phyloP scores from a whole-genome alignment of 35 echinoderm and acorn worm species.

The Eucidaris tribuloides region DNA sequence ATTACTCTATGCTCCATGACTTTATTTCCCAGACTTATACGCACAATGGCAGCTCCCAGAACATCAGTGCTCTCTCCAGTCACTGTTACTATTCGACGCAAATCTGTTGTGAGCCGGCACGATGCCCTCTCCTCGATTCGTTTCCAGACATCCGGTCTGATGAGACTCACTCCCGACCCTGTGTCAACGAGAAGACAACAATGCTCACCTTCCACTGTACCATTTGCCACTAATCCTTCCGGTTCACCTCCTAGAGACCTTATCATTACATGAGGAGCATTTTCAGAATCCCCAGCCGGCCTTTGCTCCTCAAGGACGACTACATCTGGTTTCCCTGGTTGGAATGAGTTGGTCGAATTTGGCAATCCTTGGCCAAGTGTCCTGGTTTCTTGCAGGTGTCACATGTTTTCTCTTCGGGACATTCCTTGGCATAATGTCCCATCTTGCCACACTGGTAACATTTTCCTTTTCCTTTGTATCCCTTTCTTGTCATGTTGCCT shows the following conservation, averaged over 20 bases:
- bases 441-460: no score
- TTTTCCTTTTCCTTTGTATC: no score
- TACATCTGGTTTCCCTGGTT: background rate
- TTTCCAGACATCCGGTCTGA: background rate
- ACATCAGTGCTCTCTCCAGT: background rate
- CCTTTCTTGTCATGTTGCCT: background rate
- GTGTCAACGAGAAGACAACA: background rate
- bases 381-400: background rate
- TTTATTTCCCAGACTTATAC: background rate
- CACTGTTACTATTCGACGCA: background rate
- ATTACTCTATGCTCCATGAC: background rate
- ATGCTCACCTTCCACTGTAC: background rate
- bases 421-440: no score
- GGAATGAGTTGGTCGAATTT: background rate
- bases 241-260: background rate
- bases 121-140: background rate
- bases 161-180: background rate
- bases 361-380: background rate
- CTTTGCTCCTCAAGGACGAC: background rate
- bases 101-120: background rate
- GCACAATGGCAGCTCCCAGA: background rate
- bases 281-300: background rate
- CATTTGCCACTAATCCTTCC: background rate
- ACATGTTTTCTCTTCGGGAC: background rate
- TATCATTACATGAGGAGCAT: background rate